Base-by-base conservation (phyloP, 2,888 invertebrate genomes). In the Phragmatobia fuliginosa region DNA sequence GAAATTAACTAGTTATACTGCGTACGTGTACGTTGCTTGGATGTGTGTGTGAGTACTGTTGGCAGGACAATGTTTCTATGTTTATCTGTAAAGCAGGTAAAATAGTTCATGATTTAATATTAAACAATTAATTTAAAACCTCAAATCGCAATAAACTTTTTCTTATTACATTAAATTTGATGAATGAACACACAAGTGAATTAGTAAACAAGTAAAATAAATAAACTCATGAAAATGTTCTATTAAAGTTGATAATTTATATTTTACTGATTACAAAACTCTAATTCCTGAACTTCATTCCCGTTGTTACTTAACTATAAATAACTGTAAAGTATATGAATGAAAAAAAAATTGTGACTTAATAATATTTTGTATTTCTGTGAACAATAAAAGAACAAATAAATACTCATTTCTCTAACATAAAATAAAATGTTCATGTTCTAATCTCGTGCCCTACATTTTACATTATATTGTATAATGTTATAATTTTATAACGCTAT, bases 1-100 rank as follows among this genome's bases (percentile, higher is more conserved):
- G 94, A 94, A 95, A 95, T 94, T 95, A 95, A 94, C 95, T 94
- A 94, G 94, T 93, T 93, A 91, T 91, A 88, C 83, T 80, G 78
- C 80, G 84, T 87, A 85, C 84, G 80, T 85, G 84, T 80, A 73
- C 69, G 67, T 63, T 67, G 67, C 62, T 67, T 78, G 80, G 77
- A 70, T 84, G 84, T 86, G 85, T 90, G 89, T 85, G 91, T 87
- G 83, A 72, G 84, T 82, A 79, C 68, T 56, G 92, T 82, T 62
- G 33, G 87, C 89, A 92, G 2, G 21, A 28, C 45, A 70, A 59
- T 31, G 14, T 49, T 21, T 62, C 21, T 10, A 1, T 62, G 25
- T 38, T 21, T 41, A 16, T 56, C n/a, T 65, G 16, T 25, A 25
- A 21, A 31, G 25, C 38, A 28, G 28, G 41, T 41, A 41, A 41